Base-by-base conservation (phyloP, 2,888 invertebrate species). In the Stictocephala bisonia region DNA sequence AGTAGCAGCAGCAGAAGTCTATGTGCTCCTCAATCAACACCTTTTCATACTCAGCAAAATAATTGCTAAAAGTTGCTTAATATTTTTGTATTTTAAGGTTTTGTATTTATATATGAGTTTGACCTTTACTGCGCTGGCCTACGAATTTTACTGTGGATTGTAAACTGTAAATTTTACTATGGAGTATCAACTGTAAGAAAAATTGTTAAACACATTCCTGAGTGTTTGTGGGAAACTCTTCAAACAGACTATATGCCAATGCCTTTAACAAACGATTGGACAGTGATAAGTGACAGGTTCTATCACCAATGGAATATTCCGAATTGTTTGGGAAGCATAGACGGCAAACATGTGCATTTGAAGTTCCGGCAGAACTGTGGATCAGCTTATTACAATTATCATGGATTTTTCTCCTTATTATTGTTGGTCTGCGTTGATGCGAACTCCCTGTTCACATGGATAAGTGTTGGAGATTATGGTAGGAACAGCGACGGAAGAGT, bases 381-480 rank as follows among this genome's bases (percentile, higher is more conserved):
- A 31, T 64, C 64, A 35, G 64, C 64, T 4, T 40, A 64, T 27
- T 64, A 40, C 15, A 64, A 64, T 18, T 64, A 64, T n/a, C 64
- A 64, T n/a, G 35, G 64, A 2, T 40, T 6, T 18, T 64, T 64
- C 15, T 64, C 35, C 7, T 7, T 64, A 35, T 31, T 64, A 7
- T 40, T 64, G 3, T 40, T 64, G 64, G 64, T 4, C 40, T 64
- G 64, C 15, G 64, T 64, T 41, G 41, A 64, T 64, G 64, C 64
- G 1, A 40, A 64, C 64, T 64, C 35, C 1, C n/a, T n/a, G n/a
- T n/a, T n/a, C 22, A 40, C 64, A 3, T 64, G 64, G 64, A 35
- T 64, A 7, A 64, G 64, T 40, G 64, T 64, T 1, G 64, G 64
- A 20, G 64, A 64, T 27, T 64, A 64, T 15, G 64, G 64, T n/a